Conservation (phyloP, 2,797 vertebrate species). For the Scyliorhinus canicula region DNA sequence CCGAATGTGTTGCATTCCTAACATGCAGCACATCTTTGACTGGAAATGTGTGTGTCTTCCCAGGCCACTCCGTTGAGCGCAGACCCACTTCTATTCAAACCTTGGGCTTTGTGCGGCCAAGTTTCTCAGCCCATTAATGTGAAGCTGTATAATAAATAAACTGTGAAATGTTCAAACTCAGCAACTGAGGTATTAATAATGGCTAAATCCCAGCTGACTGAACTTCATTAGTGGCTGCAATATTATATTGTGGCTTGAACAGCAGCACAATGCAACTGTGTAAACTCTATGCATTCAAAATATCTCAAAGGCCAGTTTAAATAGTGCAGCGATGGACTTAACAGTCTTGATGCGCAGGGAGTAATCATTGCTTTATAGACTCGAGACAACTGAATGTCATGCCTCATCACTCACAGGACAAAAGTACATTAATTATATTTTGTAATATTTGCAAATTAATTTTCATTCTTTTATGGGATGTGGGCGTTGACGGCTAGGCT, state of each 20-base stretch:
- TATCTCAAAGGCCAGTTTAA: neutral
- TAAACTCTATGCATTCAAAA: neutral
- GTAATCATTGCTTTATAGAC: neutral
- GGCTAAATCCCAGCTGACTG: neutral
- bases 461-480: neutral
- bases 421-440: neutral
- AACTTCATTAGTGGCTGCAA: neutral
- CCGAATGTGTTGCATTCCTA: neutral
- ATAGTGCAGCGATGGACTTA: neutral
- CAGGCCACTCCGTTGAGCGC: neutral
- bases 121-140: neutral
- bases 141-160: neutral
- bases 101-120: neutral
- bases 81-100: neutral
- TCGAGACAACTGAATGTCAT: neutral
- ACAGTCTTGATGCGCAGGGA: neutral
- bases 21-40: neutral
- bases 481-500: too few species aligned
- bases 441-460: neutral
- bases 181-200: neutral
- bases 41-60: neutral
- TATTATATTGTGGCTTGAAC: neutral
- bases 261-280: neutral
- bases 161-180: neutral
- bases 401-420: neutral